These are phyloP conservation scores for Cantharis flavilabris DNA, from an alignment of 2,888 invertebrate species.

Conservation along the genomic window DNA sequence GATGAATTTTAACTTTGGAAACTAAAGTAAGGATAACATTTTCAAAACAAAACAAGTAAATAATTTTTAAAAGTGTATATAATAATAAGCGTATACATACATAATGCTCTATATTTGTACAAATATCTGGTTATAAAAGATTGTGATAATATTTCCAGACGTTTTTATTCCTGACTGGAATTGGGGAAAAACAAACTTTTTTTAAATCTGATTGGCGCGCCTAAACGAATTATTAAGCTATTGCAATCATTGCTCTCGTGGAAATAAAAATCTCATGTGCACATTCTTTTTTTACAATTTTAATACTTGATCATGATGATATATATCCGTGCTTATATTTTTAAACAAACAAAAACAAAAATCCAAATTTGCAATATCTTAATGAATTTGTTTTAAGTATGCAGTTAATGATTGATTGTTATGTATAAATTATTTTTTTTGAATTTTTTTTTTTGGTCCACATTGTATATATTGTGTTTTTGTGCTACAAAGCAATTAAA, in stretches of 20 bases:
- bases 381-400: constrained; percentile 2
- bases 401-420: constrained; percentile 9
- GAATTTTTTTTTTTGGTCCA: constrained; percentile 31
- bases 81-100: constrained; percentile 21
- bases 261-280: neutral
- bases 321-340: neutral
- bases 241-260: neutral
- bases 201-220: neutral
- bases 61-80: constrained; percentile 32
- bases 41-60: neutral
- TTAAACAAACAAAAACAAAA: neutral
- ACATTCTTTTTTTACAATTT: neutral
- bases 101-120: neutral
- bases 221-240: constrained; percentile 10
- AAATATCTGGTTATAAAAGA: constrained; percentile 35
- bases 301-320: neutral
- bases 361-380: constrained; percentile 9
- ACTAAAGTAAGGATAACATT: neutral
- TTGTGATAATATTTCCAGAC: constrained; percentile 39
- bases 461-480: constrained; percentile 37
- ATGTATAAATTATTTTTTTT: constrained; percentile 11
- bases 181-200: constrained; percentile 16
- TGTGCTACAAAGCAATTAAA: constrained; percentile 35
- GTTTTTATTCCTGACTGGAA: constrained; percentile 29
- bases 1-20: neutral